Base-by-base conservation (phyloP, 2,113 vertebrate genomes). In the Chaetops frenatus region DNA sequence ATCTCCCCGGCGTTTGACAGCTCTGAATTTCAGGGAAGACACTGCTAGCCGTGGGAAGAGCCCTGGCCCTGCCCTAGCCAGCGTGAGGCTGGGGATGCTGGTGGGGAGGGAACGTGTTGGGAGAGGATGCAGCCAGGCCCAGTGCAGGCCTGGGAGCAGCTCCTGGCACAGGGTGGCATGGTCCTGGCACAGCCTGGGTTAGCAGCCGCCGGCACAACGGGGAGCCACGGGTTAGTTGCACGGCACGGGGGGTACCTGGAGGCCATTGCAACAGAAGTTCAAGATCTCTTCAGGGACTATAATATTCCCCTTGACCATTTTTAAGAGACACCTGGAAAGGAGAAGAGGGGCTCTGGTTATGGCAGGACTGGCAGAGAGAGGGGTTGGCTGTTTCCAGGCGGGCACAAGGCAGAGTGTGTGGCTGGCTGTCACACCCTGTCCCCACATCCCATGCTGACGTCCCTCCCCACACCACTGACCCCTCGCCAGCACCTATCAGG, bases 281-380 rank as follows among this genome's bases (percentile, higher is more conserved):
- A 94, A 76, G 91, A 96, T 91, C 47, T 96, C 92, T 87, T 96
- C 94, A 31, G 93, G 84, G 64, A 47, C 71, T 93, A 90, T 64
- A 86, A 76, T n/a, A 73, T 62, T 91, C 71, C 10, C 96, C 79
- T 96, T 88, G 81, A 96, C 93, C 92, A 92, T 94, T 83, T 95
- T 92, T 92, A 93, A 93, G 58, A 95, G 87, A 82, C 86, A 86
- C 91, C 95, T 96, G 70, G 82, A 92, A 95, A 95, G 78, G 71
- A 91, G 88, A 88, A 96, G 70, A 93, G 73, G 5, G 67, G 67
- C 88, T 76, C 11, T 9, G 33, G 92, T 94, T 90, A 97, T 4
- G 2, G 67, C 33, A 48, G 86, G 69, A 27, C 8, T 1, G 2
- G 69, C 51, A 47, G 66, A 56, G 20, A 24, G 0, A 0, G 54